These are phyloP conservation scores for Acrocera orbiculus DNA, from an alignment of 2,888 invertebrate species.

Conservation along the genomic window DNA sequence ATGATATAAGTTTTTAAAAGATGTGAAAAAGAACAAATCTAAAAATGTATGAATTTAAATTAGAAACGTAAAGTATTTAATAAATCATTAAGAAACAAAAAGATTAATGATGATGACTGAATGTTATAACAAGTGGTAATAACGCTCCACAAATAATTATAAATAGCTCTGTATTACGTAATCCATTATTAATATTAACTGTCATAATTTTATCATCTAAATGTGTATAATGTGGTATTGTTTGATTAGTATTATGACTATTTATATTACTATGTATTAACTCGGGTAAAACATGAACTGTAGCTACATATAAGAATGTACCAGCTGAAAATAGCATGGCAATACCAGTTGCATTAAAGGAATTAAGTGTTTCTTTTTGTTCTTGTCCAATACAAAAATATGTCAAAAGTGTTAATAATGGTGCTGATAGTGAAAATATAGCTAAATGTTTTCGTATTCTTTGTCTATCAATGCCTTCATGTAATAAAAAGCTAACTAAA, in stretches of 20 bases:
- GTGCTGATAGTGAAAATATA: slow-evolving; percentile 86
- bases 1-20: no score
- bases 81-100: no score
- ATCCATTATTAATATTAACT: slow-evolving; percentile 29
- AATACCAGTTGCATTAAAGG: slow-evolving; percentile 82
- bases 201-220: slow-evolving; percentile 18
- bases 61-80: no score
- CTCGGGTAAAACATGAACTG: slow-evolving; percentile 95
- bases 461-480: slow-evolving; percentile 78
- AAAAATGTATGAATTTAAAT: no score
- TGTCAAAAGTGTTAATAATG: slow-evolving; percentile 72
- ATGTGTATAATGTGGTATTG: slow-evolving; percentile 11
- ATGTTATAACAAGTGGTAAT: slow-evolving; percentile 72
- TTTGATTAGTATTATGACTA: slow-evolving; percentile 19
- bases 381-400: slow-evolving; percentile 88
- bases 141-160: slow-evolving; percentile 75
- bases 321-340: slow-evolving; percentile 99
- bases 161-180: slow-evolving; percentile 61
- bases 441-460: slow-evolving; percentile 75
- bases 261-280: slow-evolving; percentile 43
- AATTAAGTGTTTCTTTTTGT: slow-evolving; percentile 76
- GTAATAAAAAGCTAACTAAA: slow-evolving; percentile 88
- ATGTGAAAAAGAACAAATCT: no score
- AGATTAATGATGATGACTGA: slow-evolving; percentile 71
- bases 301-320: slow-evolving; percentile 96